Conservation (phyloP, 2,888 invertebrate species). For the Polyommatus iphigenia region DNA sequence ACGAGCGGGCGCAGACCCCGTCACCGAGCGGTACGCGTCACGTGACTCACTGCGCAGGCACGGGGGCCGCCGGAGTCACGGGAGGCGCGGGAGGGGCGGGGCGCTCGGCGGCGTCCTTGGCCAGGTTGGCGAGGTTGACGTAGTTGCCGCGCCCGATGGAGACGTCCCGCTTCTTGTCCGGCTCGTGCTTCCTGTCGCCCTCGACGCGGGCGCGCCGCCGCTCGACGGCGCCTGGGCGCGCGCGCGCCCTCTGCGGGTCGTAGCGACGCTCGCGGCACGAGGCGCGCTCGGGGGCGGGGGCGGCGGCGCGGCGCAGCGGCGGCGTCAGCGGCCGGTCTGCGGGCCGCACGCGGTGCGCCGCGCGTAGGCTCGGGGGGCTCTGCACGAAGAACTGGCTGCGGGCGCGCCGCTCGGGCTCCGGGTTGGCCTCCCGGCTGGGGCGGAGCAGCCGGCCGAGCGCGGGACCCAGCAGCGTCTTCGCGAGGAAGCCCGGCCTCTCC, state of each 20-base stretch:
- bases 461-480: conserved; percentile 68
- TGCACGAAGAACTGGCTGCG: conserved; percentile 72
- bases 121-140: conserved; percentile 73
- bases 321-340: conserved; percentile 70
- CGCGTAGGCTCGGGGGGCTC: conserved; percentile 53
- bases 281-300: neutral
- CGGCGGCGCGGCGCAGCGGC: neutral
- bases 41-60: neutral
- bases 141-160: conserved; percentile 72
- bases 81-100: neutral
- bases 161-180: conserved; percentile 50
- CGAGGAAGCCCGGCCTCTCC: conserved; percentile 63
- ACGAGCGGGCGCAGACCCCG: neutral
- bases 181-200: conserved; percentile 35
- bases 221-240: neutral
- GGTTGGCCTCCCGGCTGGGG: conserved; percentile 54
- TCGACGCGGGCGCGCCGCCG: conserved; percentile 36
- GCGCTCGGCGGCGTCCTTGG: conserved; percentile 50
- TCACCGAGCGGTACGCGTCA: neutral
- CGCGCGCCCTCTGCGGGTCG: conserved; percentile 6
- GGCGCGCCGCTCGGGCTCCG: conserved; percentile 60
- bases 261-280: conserved; percentile 10
- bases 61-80: neutral
- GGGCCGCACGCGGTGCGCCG: conserved; percentile 60
- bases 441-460: conserved; percentile 69